Base-by-base conservation (phyloP, 2,797 vertebrate species). In the Aphelocoma californica region DNA sequence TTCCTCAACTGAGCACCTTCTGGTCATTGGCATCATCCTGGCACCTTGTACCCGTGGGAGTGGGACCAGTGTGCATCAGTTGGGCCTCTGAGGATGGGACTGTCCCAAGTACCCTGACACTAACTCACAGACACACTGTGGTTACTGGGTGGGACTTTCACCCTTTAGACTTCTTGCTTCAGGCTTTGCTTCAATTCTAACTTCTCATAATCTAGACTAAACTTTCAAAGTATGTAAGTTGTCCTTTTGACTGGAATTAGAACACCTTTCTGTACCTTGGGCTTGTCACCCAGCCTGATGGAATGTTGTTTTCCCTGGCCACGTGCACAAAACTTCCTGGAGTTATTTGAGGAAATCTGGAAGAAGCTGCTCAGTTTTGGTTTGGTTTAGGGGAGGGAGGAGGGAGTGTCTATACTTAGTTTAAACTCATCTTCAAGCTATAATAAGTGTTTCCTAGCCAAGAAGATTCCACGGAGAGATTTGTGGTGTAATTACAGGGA, bases 341-440 rank as follows among this genome's bases (percentile, higher is more conserved):
- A 88, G 78, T 70, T 88, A 79, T 75, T 82, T 81, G 38, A 79
- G 92, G 79, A 61, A 93, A 73, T 74, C 56, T 36, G 66, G 42
- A 81, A 92, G 42, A 72, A 66, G 56, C 36, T 50, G 40, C 60
- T 81, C 9, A 5, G 10, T 67, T 87, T 81, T 61, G 64, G 23
- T 86, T 83, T 78, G 12, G 23, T 38, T 58, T 32, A 45, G 78
- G 31, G 32, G 12, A 14, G 38, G 38, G 44, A 38, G 40, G 42
- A 64, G 14, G 2, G 18, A 10, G 11, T 86, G 81, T 65, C 70
- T 95, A 34, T 87, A 44, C 51, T 94, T 91, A 89, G 70, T 81
- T 93, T 94, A 84, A 91, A 80, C 36, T 54, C 79, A 84, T 95
- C 82, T 87, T 91, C 79, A 80, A 95, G 91, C 88, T 86, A 54